Evolutionary conservation across 1,140 invertebrate species (phyloP).

Genomic region (Coelopa frigida): DNA sequence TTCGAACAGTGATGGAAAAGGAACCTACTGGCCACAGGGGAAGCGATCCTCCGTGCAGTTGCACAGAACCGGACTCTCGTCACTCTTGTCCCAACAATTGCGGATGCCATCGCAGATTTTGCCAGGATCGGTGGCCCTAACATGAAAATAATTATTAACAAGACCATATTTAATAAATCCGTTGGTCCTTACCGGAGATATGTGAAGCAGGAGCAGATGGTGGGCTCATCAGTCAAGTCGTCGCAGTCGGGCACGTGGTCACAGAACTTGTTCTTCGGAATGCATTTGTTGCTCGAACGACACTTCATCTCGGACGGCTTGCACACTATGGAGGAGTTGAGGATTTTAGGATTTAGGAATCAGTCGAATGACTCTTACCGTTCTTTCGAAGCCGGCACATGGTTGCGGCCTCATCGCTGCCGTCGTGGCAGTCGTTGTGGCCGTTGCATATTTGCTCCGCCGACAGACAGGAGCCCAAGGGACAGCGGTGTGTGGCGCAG

Average conservation of each 20-base stretch:
- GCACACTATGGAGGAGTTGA: conserved; percentile 16
- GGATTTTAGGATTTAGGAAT: neutral
- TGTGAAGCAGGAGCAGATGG: conserved; percentile 55
- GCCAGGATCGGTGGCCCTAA: conserved; percentile 51
- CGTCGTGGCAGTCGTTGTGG: conserved; percentile 60
- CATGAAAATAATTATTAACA: conserved; percentile 1
- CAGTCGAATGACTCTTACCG: conserved; percentile 24
- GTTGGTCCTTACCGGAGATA: conserved; percentile 51
- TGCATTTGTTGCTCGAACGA: conserved; percentile 53
- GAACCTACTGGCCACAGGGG: conserved; percentile 48
- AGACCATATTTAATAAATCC: too few species aligned
- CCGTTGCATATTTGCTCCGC: conserved; percentile 61
- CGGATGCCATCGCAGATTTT: conserved; percentile 69
- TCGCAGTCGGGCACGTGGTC: conserved; percentile 59
- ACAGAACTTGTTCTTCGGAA: conserved; percentile 61
- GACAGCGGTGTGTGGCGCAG: conserved; percentile 55
- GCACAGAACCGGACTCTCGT: conserved; percentile 63
- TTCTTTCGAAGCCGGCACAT: conserved; percentile 45
- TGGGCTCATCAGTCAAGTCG: conserved; percentile 65
- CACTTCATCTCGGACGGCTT: conserved; percentile 56
- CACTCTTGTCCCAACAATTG: conserved; percentile 71
- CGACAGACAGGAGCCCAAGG: conserved; percentile 61
- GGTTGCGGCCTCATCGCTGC: conserved; percentile 52
- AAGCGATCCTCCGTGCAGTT: conserved; percentile 51
- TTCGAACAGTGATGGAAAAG: too few species aligned